These are phyloP conservation scores for cat (Felis catus) DNA, from an alignment of 2,113 vertebrate genomes.

Conservation along the genomic window F.catus_Fca126_mat1.0 CM031415.1:192673501-192674000, in stretches of 20 bases:
- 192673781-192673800: not conserved
- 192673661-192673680: accelerated
- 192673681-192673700: not conserved
- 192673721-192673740: not conserved
- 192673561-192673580: not conserved
- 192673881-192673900: not conserved
- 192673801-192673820: slow-evolving; percentile 28
- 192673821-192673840: not conserved
- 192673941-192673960: not conserved
- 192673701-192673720: not conserved
- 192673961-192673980: not conserved
- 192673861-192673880: slow-evolving; percentile 28
- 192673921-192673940: not conserved
- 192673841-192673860: slow-evolving; percentile 57
- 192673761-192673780: not conserved
- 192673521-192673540: not conserved
- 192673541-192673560: slow-evolving; percentile 10
- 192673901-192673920: not conserved
- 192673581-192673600: not conserved
- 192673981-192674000: not conserved
- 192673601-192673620: not conserved
- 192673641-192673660: not conserved
- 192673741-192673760: not conserved
- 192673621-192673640: not conserved
- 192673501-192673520: not conserved